Evolutionary conservation across 1,140 invertebrate genomes (phyloP), one percentile per base, ranked within the genome.

Genomic region (Panulirus ornatus): DNA sequence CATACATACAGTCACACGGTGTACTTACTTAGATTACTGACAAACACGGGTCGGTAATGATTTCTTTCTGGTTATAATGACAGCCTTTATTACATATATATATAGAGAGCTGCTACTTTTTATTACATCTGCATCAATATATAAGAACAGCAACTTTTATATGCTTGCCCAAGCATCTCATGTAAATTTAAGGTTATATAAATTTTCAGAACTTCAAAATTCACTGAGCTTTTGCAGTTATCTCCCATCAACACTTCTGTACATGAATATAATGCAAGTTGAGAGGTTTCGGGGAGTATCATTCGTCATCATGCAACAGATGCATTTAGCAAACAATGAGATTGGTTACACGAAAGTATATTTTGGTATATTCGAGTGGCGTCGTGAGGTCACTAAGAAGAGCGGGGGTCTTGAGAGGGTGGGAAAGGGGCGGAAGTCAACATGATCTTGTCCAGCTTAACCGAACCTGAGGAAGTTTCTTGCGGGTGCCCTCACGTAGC

Each of bases 401-500:
- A 22, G 6, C 14, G n/a, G 51, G 66, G 34, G 2, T 36, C 9
- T 30, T 2, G 8, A 84, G n/a, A 36, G 81, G 54, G 66, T 14
- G 38, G 34, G 40, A 22, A 44, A 54, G 54, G 51, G 54, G 54
- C 27, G 75, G 36, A 30, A 34, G 30, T n/a, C 47, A 16, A 30
- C 22, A 27, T 66, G 27, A n/a, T 44, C 40, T 66, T 42, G 8
- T 75, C 54, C 36, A 79, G 22, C 47, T 81, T 38, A 88, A 63
- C 85, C 85, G 38, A 88, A 88, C 40, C 75, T 40, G 22, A 81
- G 51, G 51, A 88, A 79, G 36, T 88, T 87, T 54, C 54, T 76
- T 34, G 36, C 38, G 51, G 54, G 38, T n/a, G 51, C 85, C 85
- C 85, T 81, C 9, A 38, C 30, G 71, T 30, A 51, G 27, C 44